phyloP scores from a whole-genome alignment of 2,888 invertebrate genomes.

The Lasioglossum villosulum region DNA sequence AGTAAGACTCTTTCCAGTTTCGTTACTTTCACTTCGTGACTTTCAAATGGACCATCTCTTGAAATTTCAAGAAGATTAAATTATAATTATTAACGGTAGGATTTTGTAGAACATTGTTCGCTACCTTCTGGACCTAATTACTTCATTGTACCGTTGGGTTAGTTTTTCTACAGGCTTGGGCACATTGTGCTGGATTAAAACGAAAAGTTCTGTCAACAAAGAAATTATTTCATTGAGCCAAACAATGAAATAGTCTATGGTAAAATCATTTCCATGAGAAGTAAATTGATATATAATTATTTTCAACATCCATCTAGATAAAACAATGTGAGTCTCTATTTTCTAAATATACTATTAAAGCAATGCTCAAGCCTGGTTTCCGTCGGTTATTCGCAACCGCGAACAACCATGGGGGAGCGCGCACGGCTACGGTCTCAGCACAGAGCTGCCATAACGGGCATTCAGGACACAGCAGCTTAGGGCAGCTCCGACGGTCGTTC shows the following conservation, averaged over 20 bases:
- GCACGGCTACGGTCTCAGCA: conserved; percentile 79
- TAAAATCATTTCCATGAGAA: not conserved
- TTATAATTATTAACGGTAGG: not conserved
- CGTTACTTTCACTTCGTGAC: not conserved
- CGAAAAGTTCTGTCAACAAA: not conserved
- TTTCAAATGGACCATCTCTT: not conserved
- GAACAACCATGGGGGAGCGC: conserved; percentile 1
- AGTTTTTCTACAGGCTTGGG: not conserved
- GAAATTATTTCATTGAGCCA: not conserved
- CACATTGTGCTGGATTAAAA: not conserved
- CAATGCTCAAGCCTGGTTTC: not conserved
- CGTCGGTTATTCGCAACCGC: not conserved
- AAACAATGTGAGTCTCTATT: not conserved
- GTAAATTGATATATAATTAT: not conserved
- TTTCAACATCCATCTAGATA: not conserved
- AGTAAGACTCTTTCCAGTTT: not conserved
- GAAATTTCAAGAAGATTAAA: not conserved
- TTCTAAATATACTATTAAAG: not conserved
- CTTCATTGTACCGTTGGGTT: not conserved
- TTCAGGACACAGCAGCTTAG: conserved; percentile 41
- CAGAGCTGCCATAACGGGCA: conserved; percentile 69
- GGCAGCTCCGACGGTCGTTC: conserved; percentile 68
- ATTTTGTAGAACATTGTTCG: not conserved
- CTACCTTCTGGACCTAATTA: not conserved
- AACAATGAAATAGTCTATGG: not conserved